Evolutionary conservation across 2,113 vertebrate species (phyloP).

Genomic region (Perca fluviatilis): DNA sequence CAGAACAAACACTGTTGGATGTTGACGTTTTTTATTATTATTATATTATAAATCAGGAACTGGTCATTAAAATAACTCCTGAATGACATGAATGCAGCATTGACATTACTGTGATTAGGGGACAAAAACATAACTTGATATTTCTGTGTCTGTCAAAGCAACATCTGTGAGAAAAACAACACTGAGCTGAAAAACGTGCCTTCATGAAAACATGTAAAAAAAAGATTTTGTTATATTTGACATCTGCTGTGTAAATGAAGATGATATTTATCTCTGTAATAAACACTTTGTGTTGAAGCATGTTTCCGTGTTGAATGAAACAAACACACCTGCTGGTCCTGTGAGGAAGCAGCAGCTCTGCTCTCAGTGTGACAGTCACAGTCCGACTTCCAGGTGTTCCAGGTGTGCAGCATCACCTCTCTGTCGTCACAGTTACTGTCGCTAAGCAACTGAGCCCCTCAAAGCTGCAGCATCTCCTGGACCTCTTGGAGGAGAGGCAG

Average conservation of each 20-base stretch:
- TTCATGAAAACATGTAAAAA: neutral
- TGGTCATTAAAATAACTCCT: no score
- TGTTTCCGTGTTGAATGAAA: neutral
- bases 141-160: no score
- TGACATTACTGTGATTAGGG: no score
- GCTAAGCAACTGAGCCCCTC: constrained; percentile 79
- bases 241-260: neutral
- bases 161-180: no score
- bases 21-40: no score
- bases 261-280: no score
- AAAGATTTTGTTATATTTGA: neutral
- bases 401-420: constrained; percentile 23
- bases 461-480: constrained; percentile 82
- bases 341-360: no score
- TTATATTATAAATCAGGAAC: no score
- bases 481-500: constrained; percentile 84
- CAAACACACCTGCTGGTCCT: neutral
- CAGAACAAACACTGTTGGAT: no score
- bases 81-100: no score
- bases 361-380: no score
- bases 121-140: no score
- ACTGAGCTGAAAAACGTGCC: neutral
- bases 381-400: neutral
- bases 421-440: constrained; percentile 53
- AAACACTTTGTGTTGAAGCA: neutral